Percentiles rank a stretch among this genome's conserved stretches.
These are phyloP conservation scores for Scaptodrosophila latifasciaeformis DNA, from an alignment of 2,888 invertebrate species.

Conservation along the genomic window DNA sequence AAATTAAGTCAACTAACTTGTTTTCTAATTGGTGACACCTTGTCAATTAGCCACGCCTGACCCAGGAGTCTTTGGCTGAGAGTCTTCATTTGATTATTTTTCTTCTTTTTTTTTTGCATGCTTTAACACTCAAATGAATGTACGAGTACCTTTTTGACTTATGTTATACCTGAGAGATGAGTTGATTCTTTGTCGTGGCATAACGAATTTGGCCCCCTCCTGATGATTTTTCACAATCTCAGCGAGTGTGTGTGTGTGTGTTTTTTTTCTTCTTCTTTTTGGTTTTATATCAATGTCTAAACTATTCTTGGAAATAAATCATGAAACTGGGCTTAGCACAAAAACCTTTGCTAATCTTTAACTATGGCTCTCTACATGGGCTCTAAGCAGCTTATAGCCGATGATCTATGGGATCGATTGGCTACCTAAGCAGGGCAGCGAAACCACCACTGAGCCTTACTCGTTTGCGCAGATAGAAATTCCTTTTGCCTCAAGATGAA, in stretches of 20 bases:
- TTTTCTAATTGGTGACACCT: slow-evolving; percentile 73
- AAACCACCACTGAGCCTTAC: too few species aligned
- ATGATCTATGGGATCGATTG: neutral
- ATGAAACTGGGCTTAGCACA: neutral
- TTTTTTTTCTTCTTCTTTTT: slow-evolving; percentile 10
- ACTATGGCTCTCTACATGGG: neutral
- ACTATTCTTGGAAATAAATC: slow-evolving; percentile 49
- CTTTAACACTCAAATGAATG: slow-evolving; percentile 46
- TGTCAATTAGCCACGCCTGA: slow-evolving; percentile 59
- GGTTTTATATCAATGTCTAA: slow-evolving; percentile 62
- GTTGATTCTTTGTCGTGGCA: neutral
- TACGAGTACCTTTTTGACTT: slow-evolving; percentile 41
- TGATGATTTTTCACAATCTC: neutral
- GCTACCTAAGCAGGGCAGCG: slow-evolving; percentile 8
- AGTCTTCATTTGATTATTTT: too few species aligned
- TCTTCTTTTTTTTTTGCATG: slow-evolving; percentile 28
- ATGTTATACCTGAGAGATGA: neutral
- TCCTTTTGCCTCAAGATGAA: too few species aligned
- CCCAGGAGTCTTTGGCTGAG: too few species aligned
- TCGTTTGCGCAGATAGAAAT: too few species aligned
- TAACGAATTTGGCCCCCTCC: slow-evolving; percentile 1
- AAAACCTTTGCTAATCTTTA: neutral
- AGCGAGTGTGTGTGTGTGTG: too few species aligned
- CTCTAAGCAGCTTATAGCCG: slow-evolving; percentile 36
- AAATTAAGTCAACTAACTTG: slow-evolving; percentile 48